phyloP scores from a whole-genome alignment of 2,797 vertebrate species.

The Propithecus deckenii region DNA sequence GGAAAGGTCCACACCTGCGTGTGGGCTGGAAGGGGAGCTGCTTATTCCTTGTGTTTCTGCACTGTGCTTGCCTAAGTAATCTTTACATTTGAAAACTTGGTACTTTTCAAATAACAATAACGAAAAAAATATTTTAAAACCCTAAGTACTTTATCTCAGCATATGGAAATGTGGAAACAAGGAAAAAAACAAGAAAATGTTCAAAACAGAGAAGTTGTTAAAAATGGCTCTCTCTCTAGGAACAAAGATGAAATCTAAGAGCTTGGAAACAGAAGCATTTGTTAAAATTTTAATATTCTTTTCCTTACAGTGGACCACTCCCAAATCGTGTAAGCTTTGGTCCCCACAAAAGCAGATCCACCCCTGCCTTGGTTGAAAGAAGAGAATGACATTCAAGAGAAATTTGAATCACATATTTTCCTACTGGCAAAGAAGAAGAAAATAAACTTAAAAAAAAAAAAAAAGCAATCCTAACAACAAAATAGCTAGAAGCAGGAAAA shows the following conservation, averaged over 20 bases:
- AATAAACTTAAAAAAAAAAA: not conserved
- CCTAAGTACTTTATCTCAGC: not conserved
- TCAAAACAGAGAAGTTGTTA: not conserved
- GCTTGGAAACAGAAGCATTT: not conserved
- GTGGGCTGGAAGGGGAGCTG: not conserved
- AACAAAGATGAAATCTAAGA: not conserved
- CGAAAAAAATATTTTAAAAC: not conserved
- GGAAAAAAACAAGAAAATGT: not conserved
- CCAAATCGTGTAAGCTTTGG: not conserved
- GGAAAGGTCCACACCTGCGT: rapidly evolving
- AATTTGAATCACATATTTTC: slow-evolving; percentile 32
- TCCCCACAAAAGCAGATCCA: not conserved
- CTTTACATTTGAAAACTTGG: not conserved
- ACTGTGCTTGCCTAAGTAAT: rapidly evolving
- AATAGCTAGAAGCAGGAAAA: not conserved
- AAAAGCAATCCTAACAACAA: not conserved
- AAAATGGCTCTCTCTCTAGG: not conserved
- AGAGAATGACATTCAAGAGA: not conserved
- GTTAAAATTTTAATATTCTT: not conserved
- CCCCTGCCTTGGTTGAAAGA: not conserved
- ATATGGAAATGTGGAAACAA: not conserved
- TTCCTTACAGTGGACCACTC: not conserved
- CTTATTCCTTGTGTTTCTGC: rapidly evolving
- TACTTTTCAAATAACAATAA: not conserved
- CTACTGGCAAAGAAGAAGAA: not conserved